These are phyloP conservation scores for Drosophila repleta DNA, from an alignment of 1,140 invertebrate genomes.

Conservation along the genomic window DNA sequence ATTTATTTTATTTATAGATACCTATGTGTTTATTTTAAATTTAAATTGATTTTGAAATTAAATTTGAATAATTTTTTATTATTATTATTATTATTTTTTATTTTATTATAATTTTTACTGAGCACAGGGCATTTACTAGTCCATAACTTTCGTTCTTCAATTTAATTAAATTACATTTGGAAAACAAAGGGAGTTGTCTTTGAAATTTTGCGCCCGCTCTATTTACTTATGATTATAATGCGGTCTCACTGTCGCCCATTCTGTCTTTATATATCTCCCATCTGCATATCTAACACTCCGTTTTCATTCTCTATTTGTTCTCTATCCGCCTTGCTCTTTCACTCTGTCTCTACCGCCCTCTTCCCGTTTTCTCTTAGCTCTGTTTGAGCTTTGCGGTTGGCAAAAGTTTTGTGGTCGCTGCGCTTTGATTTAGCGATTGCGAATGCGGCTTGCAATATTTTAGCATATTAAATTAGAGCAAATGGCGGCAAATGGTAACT, in stretches of 20 bases:
- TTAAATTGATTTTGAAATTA: too few relatives aligned
- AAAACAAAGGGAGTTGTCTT: slow-evolving; percentile 19
- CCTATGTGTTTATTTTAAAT: too few relatives aligned
- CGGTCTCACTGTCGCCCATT: slow-evolving; percentile 18
- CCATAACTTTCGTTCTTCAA: background rate
- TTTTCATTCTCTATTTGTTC: slow-evolving; percentile 5
- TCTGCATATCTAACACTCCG: slow-evolving; percentile 2
- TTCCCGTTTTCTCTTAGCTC: background rate
- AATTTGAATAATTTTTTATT: too few relatives aligned
- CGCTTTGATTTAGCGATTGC: slow-evolving; percentile 66
- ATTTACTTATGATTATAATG: slow-evolving; percentile 68
- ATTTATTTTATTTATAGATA: too few relatives aligned
- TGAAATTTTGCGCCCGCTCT: slow-evolving; percentile 11
- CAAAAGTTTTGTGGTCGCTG: slow-evolving; percentile 67
- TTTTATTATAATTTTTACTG: background rate
- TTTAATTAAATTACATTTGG: slow-evolving; percentile 26
- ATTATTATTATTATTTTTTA: too few relatives aligned
- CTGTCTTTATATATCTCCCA: background rate
- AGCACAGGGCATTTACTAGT: background rate
- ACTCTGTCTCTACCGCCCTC: slow-evolving; percentile 7
- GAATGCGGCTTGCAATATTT: slow-evolving; percentile 69
- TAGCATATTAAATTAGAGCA: slow-evolving; percentile 80
- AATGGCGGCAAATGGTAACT: slow-evolving; percentile 52
- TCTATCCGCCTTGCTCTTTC: slow-evolving; percentile 6
- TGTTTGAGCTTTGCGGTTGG: slow-evolving; percentile 48